Evolutionary conservation across 2,797 vertebrate genomes (phyloP), one percentile per base, ranked within the genome.

Genomic region (Heliangelus exortis): DNA sequence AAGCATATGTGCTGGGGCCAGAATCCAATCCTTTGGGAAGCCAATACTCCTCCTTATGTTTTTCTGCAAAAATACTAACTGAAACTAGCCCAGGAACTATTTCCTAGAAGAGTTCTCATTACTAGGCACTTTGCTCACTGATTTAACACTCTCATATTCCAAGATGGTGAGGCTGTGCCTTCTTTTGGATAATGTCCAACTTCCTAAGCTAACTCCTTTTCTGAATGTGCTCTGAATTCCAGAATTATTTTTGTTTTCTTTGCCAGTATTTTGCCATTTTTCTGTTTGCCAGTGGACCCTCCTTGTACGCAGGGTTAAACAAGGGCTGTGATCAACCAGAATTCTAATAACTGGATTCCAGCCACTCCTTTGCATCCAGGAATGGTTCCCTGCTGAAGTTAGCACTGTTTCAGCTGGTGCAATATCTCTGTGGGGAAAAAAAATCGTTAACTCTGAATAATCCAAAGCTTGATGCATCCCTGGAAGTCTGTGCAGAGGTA

Each of bases 31-130:
- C 76, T 81, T 18, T 34, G 74, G 83, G 88, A 91, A 91, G 59
- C n/a, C 45, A 91, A 55, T 41, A 59, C 23, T 81, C 66, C 61
- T 89, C 75, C 67, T 79, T 58, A 72, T 57, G 77, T 79, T 91
- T 77, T 90, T 68, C 58, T 86, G 82, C 58, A 91, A 87, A 94
- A 94, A 84, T 16, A 58, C 43, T 33, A n/a, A 23, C 18, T 89
- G 84, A 93, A 96, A 78, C 39, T 34, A 81, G 48, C 78, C 87
- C 89, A 95, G 69, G 28, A 95, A 89, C 55, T 81, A 63, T 91
- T 92, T 91, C 76, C 84, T 93, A 78, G 81, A 88, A 87, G 75
- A 69, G 8, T 51, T 69, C 67, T 81, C 36, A 53, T 85, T 87
- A 86, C 79, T 53, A 90, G 62, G 62, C 75, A 91, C 82, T 68